Evolutionary conservation across 1,140 invertebrate genomes (phyloP).

Genomic region (Halesus radiatus): DNA sequence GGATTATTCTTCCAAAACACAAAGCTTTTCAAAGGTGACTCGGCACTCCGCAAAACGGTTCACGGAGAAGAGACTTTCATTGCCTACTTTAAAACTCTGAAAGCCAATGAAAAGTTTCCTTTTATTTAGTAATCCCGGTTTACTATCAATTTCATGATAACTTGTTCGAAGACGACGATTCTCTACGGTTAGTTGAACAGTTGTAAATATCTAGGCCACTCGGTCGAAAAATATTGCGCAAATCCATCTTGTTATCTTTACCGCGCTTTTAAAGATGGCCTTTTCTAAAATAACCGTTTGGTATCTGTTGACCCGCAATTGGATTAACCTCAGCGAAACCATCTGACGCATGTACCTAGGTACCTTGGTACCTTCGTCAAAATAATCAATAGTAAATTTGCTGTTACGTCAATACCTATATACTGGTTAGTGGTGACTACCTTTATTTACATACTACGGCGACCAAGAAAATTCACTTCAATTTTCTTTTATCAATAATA

Average conservation of each 20-base stretch:
- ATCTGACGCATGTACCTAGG: neutral
- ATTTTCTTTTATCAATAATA: too few species aligned
- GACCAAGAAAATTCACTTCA: too few species aligned
- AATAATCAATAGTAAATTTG: conserved; percentile 9
- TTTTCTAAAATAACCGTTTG: neutral
- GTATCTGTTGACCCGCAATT: neutral
- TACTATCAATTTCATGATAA: neutral
- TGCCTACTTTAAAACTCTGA: neutral
- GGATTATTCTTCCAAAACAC: neutral
- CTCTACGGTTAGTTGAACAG: neutral
- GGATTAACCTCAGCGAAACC: neutral
- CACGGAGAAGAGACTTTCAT: neutral
- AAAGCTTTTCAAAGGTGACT: neutral
- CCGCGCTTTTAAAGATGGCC: neutral
- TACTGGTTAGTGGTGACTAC: neutral
- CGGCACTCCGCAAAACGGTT: neutral
- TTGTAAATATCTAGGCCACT: neutral
- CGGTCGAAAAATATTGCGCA: neutral
- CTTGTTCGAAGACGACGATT: neutral
- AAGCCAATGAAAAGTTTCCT: neutral
- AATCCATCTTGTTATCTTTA: neutral
- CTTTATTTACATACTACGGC: neutral
- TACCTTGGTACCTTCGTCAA: neutral
- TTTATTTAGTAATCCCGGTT: neutral
- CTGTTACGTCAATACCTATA: neutral